These are phyloP conservation scores for Dinocampus coccinellae DNA, from an alignment of 2,888 invertebrate genomes.

Conservation along the genomic window DNA sequence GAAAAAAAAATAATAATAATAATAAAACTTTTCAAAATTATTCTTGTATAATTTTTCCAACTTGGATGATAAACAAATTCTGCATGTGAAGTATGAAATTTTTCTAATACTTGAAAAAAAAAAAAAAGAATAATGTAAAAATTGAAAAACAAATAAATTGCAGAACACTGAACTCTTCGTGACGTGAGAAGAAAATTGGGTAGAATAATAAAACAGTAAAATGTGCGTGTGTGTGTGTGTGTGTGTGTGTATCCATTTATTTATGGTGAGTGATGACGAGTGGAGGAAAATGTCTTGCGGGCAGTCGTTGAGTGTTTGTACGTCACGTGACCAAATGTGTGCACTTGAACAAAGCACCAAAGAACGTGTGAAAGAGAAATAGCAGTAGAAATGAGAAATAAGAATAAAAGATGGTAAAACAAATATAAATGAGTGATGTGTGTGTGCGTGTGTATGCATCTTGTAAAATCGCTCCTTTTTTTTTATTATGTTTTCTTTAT, in stretches of 20 bases:
- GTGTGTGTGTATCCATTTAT: no score
- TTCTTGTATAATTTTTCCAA: no score
- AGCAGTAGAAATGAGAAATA: background rate
- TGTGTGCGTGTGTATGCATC: no score
- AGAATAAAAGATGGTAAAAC: background rate
- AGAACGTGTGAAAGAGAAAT: background rate
- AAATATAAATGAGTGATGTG: no score
- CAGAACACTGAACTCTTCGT: background rate
- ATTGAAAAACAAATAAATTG: background rate
- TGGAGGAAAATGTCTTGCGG: conserved; percentile 22
- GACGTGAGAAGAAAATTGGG: conserved; percentile 10
- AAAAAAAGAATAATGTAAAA: no score
- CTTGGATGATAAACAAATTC: no score
- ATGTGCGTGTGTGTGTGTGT: no score
- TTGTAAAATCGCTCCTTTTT: no score
- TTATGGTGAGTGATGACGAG: conserved; percentile 6
- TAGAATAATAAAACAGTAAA: conserved; percentile 10
- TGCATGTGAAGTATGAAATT: background rate
- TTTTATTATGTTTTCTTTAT: no score
- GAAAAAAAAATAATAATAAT: no score
- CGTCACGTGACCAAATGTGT: conserved; percentile 26
- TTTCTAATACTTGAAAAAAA: background rate
- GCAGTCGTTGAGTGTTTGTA: conserved; percentile 28
- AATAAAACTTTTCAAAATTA: no score
- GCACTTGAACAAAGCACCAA: background rate